Evolutionary conservation across 2,888 invertebrate genomes (phyloP).

Genomic region (Campoplex capitator): DNA sequence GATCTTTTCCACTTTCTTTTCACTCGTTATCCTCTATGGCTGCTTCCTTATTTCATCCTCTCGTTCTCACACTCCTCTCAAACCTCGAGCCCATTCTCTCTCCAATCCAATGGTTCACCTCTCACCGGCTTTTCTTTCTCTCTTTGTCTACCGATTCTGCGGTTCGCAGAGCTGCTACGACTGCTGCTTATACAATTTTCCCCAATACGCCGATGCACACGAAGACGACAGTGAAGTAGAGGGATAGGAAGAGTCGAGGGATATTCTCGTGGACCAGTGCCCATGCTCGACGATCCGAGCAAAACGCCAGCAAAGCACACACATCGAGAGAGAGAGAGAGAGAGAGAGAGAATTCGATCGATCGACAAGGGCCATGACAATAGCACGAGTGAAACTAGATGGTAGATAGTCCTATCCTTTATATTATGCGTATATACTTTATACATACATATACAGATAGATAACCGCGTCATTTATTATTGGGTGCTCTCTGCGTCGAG

Average conservation of each 20-base stretch:
- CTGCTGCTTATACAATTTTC: slow-evolving; percentile 65
- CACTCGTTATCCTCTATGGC: not conserved
- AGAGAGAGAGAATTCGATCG: slow-evolving; percentile 50
- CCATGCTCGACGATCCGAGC: slow-evolving; percentile 44
- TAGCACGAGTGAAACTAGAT: slow-evolving; percentile 57
- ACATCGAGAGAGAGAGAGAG: slow-evolving; percentile 13
- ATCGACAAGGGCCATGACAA: slow-evolving; percentile 63
- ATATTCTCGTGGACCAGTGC: slow-evolving; percentile 55
- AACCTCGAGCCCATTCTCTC: slow-evolving; percentile 16
- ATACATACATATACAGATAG: slow-evolving; percentile 3
- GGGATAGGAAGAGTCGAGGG: slow-evolving; percentile 8
- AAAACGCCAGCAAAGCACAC: slow-evolving; percentile 46
- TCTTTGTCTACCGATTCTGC: slow-evolving; percentile 55
- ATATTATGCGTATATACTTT: not conserved
- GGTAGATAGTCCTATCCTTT: slow-evolving; percentile 26
- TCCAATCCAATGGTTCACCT: slow-evolving; percentile 8
- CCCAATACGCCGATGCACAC: slow-evolving; percentile 53
- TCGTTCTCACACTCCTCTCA: slow-evolving; percentile 16
- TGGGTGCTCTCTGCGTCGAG: slow-evolving; percentile 8
- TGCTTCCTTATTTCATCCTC: slow-evolving; percentile 33
- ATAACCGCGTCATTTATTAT: slow-evolving; percentile 24
- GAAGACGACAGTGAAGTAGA: slow-evolving; percentile 30
- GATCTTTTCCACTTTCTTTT: not conserved
- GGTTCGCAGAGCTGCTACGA: slow-evolving; percentile 58
- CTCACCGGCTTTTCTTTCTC: not conserved